phyloP scores from a whole-genome alignment of 2,888 invertebrate genomes.

The Elysia crispata region DNA sequence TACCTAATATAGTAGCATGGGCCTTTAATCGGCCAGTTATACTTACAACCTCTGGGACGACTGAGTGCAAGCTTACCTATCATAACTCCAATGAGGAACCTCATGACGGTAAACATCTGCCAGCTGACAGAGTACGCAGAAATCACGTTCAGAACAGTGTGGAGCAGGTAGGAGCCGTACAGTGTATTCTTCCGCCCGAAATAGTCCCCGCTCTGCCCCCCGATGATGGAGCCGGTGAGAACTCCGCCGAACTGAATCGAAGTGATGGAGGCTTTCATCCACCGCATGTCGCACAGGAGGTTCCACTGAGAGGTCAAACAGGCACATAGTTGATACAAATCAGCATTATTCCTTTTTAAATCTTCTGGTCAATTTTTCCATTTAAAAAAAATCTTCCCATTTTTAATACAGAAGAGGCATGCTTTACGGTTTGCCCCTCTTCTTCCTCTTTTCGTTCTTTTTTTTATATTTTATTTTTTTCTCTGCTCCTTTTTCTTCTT shows the following conservation, averaged over 20 bases:
- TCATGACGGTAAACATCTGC: conserved; percentile 60
- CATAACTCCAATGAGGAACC: conserved; percentile 57
- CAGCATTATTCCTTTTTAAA: too few relatives aligned
- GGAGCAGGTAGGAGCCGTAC: conserved; percentile 49
- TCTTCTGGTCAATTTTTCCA: too few relatives aligned
- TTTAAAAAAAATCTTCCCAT: too few relatives aligned
- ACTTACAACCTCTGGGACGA: too few relatives aligned
- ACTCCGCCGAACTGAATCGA: conserved; percentile 61
- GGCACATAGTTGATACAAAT: too few relatives aligned
- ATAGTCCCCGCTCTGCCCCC: conserved; percentile 56
- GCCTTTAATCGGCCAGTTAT: too few relatives aligned
- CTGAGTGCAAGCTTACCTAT: conserved; percentile 35
- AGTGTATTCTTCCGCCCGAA: conserved; percentile 59
- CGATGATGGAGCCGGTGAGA: conserved; percentile 54
- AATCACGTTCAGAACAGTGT: conserved; percentile 49
- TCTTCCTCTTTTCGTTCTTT: conserved; percentile 14
- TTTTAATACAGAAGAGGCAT: too few relatives aligned
- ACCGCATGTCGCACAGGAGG: conserved; percentile 57
- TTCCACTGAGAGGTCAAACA: conserved; percentile 53
- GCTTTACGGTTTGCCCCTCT: not conserved
- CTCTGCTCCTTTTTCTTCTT: too few relatives aligned
- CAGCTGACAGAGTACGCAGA: conserved; percentile 58
- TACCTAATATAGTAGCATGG: too few relatives aligned
- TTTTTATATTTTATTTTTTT: conserved; percentile 16
- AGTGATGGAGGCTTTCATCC: conserved; percentile 56